phyloP scores from a whole-genome alignment of 2,113 vertebrate genomes.

The Xenopus borealis region DNA sequence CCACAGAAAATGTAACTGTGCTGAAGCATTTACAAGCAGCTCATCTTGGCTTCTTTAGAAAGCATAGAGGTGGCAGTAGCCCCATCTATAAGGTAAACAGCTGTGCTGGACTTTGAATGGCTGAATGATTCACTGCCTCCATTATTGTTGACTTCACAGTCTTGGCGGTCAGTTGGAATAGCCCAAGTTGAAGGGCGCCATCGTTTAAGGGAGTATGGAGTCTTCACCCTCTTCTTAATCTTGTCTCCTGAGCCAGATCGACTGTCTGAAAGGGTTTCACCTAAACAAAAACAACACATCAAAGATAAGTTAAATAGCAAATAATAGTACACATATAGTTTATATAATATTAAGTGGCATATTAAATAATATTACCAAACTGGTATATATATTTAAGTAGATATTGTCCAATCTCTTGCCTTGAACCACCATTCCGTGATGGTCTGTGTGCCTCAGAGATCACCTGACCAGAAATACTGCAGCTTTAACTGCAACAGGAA shows the following conservation, averaged over 20 bases:
- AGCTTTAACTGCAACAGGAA: no score
- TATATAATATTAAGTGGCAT: no score
- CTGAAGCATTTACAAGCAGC: conserved; percentile 77
- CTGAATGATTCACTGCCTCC: conserved; percentile 57
- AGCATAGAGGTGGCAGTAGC: conserved; percentile 77
- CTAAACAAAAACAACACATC: conserved; percentile 49
- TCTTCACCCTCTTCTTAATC: conserved; percentile 98
- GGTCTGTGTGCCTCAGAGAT: no score
- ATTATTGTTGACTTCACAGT: conserved; percentile 80
- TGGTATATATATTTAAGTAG: no score
- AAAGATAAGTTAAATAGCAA: no score
- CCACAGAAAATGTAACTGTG: conserved; percentile 13
- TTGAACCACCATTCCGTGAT: no score
- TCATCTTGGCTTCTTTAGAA: conserved; percentile 73
- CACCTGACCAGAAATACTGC: no score
- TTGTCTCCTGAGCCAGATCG: conserved; percentile 86
- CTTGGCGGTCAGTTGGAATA: conserved; percentile 85
- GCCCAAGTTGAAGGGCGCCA: conserved; percentile 97
- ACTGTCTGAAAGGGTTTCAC: conserved; percentile 77
- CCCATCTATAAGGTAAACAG: conserved; percentile 86
- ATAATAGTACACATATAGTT: no score
- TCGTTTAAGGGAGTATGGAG: conserved; percentile 93
- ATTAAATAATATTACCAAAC: no score
- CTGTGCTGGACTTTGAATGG: conserved; percentile 88
- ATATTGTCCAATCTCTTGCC: no score